phyloP scores from a whole-genome alignment of 2,888 invertebrate genomes.

The Congeria kusceri region DNA sequence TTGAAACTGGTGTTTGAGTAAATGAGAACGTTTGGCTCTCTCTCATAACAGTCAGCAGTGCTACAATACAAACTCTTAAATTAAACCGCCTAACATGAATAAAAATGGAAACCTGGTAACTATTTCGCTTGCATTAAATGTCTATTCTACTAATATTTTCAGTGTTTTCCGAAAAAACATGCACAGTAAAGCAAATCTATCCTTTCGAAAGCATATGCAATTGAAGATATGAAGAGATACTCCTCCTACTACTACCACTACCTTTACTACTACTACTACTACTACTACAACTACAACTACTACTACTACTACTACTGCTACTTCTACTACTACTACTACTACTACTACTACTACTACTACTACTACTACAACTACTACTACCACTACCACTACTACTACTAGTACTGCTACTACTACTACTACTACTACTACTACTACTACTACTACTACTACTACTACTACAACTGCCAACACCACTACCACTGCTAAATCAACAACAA shows the following conservation, averaged over 20 bases:
- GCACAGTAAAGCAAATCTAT: no score
- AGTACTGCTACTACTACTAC: neutral
- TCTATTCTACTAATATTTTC: no score
- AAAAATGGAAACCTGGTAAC: no score
- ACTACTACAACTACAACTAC: constrained; percentile 31
- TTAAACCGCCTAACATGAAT: no score
- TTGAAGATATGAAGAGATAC: no score
- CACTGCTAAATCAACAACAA: neutral
- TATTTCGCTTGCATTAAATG: no score
- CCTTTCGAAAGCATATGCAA: no score
- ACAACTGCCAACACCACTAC: constrained; percentile 8
- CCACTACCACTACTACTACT: constrained; percentile 19
- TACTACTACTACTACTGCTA: constrained; percentile 32
- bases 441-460: constrained; percentile 27
- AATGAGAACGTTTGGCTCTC: no score
- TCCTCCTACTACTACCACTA: constrained; percentile 30
- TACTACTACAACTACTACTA: constrained; percentile 27
- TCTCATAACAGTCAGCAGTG: no score
- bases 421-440: constrained; percentile 34
- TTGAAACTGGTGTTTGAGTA: no score
- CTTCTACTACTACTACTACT: constrained; percentile 32
- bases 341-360: constrained; percentile 29
- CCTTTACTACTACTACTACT: constrained; percentile 28
- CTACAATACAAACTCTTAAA: no score
- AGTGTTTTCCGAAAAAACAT: no score